Evolutionary conservation across 2,797 vertebrate species (phyloP), one percentile per base, ranked within the genome.

Genomic region (Acrossocheilus wenchowensis): DNA sequence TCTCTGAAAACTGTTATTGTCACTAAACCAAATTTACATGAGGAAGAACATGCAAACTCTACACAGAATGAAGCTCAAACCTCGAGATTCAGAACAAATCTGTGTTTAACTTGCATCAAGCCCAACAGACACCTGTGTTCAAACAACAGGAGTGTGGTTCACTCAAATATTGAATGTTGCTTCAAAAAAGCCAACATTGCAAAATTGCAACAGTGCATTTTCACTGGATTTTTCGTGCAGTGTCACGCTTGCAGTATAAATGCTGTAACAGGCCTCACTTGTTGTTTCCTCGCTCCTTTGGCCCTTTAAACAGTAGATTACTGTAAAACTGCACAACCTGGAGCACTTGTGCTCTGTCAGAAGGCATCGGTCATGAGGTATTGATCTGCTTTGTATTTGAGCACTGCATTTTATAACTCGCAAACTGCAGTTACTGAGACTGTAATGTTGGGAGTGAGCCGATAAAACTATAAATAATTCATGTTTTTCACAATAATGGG

Each of bases 301-400:
- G 39, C 78, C 23, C 57, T 43, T 79, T 60, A 17, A 62, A 30
- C 77, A 19, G 11, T 19, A 19, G 77, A 19, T 62, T 26, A 62
- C 57, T 62, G 54, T 64, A 79, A 64, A 79, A 79, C 78, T 11
- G 39, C 54, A 43, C 36, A 26, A 62, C 21, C 19, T 77, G 39
- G 39, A 43, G 43, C 14, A 0, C 45, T 30, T 72, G 74, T 54
- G 74, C 74, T n/a, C 75, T 8, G 6, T 60, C 75, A 15, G 52
- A 78, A 62, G 54, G 54, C 77, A 19, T 79, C 39, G 14, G 36
- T 26, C 23, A 4, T 79, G 77, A 79, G 52, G 75, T 78, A 78
- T 39, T 5, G 52, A 79, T 79, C 57, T 62, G 39, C 36, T 64
- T 43, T 79, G n/a, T 62, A 26, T 54, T 50, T 26, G 43, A 12